phyloP scores from a whole-genome alignment of 2,797 vertebrate species.

The Prunella strophiata region DNA sequence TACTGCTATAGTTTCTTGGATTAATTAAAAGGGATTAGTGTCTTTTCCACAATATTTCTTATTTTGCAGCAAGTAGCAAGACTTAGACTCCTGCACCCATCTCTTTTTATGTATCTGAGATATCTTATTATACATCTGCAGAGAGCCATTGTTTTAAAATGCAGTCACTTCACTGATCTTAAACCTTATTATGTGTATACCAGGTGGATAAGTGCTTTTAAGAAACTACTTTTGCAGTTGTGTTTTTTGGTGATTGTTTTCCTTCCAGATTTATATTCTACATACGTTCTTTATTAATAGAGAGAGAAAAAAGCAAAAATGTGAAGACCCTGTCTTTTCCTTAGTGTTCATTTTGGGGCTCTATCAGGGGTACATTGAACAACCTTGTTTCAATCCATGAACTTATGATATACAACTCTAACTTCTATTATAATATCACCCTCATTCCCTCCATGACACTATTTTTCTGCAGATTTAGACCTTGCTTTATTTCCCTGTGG shows the following conservation, averaged over 20 bases:
- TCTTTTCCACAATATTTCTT: neutral
- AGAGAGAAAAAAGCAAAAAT: conserved; percentile 31
- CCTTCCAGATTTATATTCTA: neutral
- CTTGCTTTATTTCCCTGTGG: conserved; percentile 33
- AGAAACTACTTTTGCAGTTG: neutral
- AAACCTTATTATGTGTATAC: conserved; percentile 33
- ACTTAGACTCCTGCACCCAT: neutral
- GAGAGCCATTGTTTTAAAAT: neutral
- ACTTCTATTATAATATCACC: conserved; percentile 55
- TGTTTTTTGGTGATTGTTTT: conserved; percentile 37
- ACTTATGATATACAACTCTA: conserved; percentile 49
- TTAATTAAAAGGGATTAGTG: neutral
- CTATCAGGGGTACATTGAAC: neutral
- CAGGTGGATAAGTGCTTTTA: conserved; percentile 34
- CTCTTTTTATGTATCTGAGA: neutral
- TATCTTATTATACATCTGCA: neutral
- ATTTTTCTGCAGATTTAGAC: conserved; percentile 25
- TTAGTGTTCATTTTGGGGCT: conserved; percentile 2
- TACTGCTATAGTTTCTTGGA: neutral
- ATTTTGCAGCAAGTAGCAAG: neutral
- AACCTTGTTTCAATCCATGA: conserved; percentile 57
- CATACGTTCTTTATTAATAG: conserved; percentile 31
- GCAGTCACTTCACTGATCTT: neutral
- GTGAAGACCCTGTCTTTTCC: neutral
- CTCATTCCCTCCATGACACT: conserved; percentile 35